Evolutionary conservation across 2,888 invertebrate genomes (phyloP).

Genomic region (Thysanoteuthis rhombus): DNA sequence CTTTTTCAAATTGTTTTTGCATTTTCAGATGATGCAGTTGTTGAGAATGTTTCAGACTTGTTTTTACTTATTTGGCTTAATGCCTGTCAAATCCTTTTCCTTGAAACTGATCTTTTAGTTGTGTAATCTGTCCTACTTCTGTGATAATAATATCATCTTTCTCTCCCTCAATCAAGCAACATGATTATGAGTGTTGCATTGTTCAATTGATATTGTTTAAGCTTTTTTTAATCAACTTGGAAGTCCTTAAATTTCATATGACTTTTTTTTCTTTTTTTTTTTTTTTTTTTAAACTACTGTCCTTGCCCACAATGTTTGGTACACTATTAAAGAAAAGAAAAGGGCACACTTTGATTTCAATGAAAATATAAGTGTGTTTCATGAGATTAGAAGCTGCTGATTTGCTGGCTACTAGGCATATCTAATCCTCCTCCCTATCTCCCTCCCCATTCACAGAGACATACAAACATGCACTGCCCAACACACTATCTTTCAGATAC

Average conservation of each 20-base stretch:
- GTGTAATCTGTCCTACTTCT: neutral
- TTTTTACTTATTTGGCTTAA: neutral
- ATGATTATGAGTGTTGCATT: neutral
- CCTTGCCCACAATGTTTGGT: neutral
- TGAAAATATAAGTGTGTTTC: neutral
- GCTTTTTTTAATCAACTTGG: neutral
- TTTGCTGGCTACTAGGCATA: neutral
- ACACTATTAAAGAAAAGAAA: neutral
- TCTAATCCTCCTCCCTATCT: neutral
- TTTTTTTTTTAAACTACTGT: neutral
- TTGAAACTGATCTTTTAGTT: neutral
- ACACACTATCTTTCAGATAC: neutral
- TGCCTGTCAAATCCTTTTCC: neutral
- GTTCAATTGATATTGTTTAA: neutral
- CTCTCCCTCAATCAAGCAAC: neutral
- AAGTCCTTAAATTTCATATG: neutral
- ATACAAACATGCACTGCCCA: neutral
- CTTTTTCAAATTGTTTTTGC: neutral
- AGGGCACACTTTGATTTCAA: neutral
- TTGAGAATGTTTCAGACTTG: neutral
- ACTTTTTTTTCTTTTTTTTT: neutral
- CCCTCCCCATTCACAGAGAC: neutral
- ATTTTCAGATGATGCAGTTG: constrained; percentile 12
- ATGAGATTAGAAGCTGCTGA: constrained; percentile 12
- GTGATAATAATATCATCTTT: neutral